A percentile compares a stretch with the other conserved stretches of the same genome.
Conservation (phyloP, 2,888 invertebrate species). For the Philereme transversata region DNA sequence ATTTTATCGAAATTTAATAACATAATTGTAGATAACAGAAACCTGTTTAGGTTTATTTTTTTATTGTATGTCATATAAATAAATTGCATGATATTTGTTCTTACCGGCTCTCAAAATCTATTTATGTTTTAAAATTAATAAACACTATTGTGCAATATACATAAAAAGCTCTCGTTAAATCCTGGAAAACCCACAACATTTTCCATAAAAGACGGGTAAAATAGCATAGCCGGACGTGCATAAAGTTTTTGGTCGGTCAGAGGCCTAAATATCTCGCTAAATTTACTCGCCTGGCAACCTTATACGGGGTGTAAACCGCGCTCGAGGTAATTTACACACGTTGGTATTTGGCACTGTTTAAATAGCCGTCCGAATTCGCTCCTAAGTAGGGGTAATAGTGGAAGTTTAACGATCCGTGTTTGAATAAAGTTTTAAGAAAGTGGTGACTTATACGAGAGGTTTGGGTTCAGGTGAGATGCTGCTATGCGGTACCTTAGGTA, state of each 20-base stretch:
- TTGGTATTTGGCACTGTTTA: constrained; percentile 57
- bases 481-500: background rate
- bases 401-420: constrained; percentile 49
- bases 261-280: constrained; percentile 12
- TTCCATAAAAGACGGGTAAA: background rate
- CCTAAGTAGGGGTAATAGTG: constrained; percentile 65
- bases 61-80: no score
- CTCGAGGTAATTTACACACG: constrained; percentile 68
- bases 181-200: background rate
- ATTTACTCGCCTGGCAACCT: constrained; percentile 20
- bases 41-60: no score
- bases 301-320: constrained; percentile 60
- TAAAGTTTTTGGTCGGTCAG: background rate
- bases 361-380: constrained; percentile 56
- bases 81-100: no score
- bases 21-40: no score
- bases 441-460: constrained; percentile 16
- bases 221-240: background rate
- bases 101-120: no score
- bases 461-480: constrained; percentile 12
- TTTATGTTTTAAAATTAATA: no score
- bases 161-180: no score
- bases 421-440: constrained; percentile 32
- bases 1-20: no score
- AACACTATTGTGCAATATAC: no score